These are phyloP conservation scores for Rhopalosiphum maidis DNA, from an alignment of 1,140 invertebrate species.

Conservation along the genomic window DNA sequence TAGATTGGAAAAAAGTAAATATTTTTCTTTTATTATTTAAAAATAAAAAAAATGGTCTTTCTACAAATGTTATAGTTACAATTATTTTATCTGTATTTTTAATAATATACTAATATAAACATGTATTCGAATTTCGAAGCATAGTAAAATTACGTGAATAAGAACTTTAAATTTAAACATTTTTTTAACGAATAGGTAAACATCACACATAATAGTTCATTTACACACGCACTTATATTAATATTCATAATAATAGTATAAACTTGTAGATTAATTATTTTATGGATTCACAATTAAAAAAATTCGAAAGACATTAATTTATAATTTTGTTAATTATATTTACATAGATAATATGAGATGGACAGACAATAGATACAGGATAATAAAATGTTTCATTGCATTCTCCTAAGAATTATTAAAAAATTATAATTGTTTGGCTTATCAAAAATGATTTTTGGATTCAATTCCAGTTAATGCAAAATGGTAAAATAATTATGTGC, in stretches of 20 bases:
- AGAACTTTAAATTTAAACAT: neutral
- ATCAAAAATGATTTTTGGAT: neutral
- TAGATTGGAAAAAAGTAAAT: neutral
- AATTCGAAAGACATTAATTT: neutral
- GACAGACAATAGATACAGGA: neutral
- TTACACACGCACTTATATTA: neutral
- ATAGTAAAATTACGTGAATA: neutral
- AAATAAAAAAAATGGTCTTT: neutral
- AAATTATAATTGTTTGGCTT: neutral
- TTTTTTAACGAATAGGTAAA: neutral
- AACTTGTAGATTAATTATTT: neutral
- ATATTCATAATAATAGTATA: neutral
- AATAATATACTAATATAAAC: neutral
- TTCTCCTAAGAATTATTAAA: neutral
- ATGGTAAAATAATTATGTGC: neutral
- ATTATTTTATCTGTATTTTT: neutral
- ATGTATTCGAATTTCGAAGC: neutral
- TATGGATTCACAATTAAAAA: neutral
- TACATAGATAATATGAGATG: neutral
- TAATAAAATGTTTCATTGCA: neutral
- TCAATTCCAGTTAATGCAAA: neutral
- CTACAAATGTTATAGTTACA: neutral
- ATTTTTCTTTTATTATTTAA: neutral
- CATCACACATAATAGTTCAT: neutral
- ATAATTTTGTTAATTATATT: slow-evolving; percentile 10